Conservation (phyloP, 2,113 vertebrate species). For the Ophthalmolycus amberensis region DNA sequence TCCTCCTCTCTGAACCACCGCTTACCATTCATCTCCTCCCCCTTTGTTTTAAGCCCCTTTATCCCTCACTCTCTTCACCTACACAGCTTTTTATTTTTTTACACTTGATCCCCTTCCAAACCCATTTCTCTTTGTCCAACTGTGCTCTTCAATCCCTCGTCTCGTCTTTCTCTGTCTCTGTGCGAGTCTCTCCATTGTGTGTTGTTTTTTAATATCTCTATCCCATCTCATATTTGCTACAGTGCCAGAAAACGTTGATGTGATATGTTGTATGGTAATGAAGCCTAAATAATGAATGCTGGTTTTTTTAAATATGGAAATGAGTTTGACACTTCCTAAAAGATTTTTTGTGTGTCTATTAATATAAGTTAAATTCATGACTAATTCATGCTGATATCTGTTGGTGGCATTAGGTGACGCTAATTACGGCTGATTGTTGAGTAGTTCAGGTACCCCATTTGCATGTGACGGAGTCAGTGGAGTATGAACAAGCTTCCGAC, state of each 20-base stretch:
- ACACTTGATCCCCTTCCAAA: slow-evolving; percentile 65
- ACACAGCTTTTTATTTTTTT: slow-evolving; percentile 19
- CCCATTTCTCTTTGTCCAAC: slow-evolving; percentile 62
- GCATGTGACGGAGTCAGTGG: slow-evolving; percentile 45
- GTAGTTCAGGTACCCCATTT: slow-evolving; percentile 56
- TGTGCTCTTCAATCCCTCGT: slow-evolving; percentile 47
- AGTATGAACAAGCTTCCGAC: slow-evolving; percentile 62
- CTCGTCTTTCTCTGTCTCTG: slow-evolving; percentile 16
- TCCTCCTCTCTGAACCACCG: slow-evolving; percentile 24
- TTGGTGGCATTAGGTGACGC: slow-evolving; percentile 63
- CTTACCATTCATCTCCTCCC: slow-evolving; percentile 63
- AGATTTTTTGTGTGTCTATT: slow-evolving; percentile 45
- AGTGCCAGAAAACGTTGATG: slow-evolving; percentile 28
- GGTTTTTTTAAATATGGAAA: slow-evolving; percentile 61
- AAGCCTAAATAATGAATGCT: slow-evolving; percentile 62
- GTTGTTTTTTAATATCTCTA: slow-evolving; percentile 18
- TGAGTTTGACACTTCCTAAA: slow-evolving; percentile 55
- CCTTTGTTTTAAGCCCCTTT: slow-evolving; percentile 51
- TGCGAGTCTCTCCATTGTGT: slow-evolving; percentile 30
- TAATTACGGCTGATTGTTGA: slow-evolving; percentile 70
- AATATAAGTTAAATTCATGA: slow-evolving; percentile 64
- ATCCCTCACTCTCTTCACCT: slow-evolving; percentile 27
- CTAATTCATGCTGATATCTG: slow-evolving; percentile 62
- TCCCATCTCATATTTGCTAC: slow-evolving; percentile 32
- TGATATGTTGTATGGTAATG: slow-evolving; percentile 65